phyloP scores from a whole-genome alignment of 2,113 vertebrate genomes.

The Tyto alba region DNA sequence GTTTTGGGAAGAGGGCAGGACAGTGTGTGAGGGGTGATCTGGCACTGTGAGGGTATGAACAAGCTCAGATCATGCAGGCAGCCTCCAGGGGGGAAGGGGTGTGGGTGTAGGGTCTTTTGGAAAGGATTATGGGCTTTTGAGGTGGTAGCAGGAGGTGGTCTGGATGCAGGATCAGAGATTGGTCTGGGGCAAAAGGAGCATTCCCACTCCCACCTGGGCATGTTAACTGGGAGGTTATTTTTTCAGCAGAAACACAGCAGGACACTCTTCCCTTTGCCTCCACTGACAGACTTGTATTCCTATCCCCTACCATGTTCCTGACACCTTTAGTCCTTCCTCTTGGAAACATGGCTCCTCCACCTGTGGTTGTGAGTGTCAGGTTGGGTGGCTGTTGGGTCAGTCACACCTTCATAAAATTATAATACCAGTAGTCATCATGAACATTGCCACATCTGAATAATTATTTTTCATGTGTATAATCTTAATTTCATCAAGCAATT shows the following conservation, averaged over 20 bases:
- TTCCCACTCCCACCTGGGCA: background rate
- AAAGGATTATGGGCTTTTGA: background rate
- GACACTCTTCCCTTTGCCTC: background rate
- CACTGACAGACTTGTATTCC: background rate
- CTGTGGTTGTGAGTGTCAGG: background rate
- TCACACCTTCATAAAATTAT: background rate
- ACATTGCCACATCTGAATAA: background rate
- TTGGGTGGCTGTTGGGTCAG: background rate
- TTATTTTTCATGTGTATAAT: background rate
- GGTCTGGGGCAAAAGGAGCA: background rate
- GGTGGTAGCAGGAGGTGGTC: rapidly evolving
- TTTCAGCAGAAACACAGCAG: background rate
- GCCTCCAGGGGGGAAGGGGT: rapidly evolving
- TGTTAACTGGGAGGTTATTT: background rate
- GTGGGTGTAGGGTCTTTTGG: background rate
- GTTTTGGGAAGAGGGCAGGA: background rate
- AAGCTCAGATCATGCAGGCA: background rate
- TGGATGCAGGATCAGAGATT: background rate
- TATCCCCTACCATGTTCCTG: background rate
- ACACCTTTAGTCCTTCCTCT: background rate
- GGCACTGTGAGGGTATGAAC: rapidly evolving
- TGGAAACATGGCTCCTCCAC: background rate
- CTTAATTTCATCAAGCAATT: background rate
- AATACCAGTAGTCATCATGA: background rate
- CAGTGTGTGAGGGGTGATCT: rapidly evolving